Evolutionary conservation across 2,888 invertebrate species (phyloP).

Genomic region (Homarus gammarus): DNA sequence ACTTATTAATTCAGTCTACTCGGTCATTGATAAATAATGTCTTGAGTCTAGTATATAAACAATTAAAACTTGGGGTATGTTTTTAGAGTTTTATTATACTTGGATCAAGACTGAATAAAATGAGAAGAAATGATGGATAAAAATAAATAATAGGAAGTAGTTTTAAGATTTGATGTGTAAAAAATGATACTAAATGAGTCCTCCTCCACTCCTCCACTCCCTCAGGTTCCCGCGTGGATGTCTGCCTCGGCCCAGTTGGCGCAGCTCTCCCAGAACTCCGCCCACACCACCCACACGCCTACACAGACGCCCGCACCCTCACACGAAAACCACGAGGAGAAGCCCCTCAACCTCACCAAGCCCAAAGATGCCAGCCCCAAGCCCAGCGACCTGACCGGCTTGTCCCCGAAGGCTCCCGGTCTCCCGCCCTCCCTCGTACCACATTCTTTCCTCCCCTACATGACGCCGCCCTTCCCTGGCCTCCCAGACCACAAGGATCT

Average conservation of each 20-base stretch:
- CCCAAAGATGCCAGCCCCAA: conserved; percentile 74
- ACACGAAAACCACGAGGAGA: conserved; percentile 75
- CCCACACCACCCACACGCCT: conserved; percentile 50
- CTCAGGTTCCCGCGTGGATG: conserved; percentile 83
- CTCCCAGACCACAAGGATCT: conserved; percentile 73
- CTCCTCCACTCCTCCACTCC: no score
- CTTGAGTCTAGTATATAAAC: not conserved
- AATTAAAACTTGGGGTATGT: no score
- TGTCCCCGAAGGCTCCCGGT: conserved; percentile 57
- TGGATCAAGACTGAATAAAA: no score
- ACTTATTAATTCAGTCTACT: not conserved
- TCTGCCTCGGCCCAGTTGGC: conserved; percentile 86
- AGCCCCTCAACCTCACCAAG: conserved; percentile 76
- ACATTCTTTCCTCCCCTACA: conserved; percentile 73
- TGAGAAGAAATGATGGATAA: no score
- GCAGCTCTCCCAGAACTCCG: conserved; percentile 82
- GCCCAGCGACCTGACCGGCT: conserved; percentile 63
- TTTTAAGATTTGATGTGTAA: no score
- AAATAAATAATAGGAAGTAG: no score
- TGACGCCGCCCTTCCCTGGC: conserved; percentile 72
- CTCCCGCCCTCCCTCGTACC: conserved; percentile 72
- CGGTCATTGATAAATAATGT: not conserved
- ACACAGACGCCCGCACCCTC: conserved; percentile 54
- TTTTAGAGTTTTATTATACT: no score
- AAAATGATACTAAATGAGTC: no score